phyloP scores from a whole-genome alignment of 2,797 vertebrate genomes.

The Thunnus albacares region DNA sequence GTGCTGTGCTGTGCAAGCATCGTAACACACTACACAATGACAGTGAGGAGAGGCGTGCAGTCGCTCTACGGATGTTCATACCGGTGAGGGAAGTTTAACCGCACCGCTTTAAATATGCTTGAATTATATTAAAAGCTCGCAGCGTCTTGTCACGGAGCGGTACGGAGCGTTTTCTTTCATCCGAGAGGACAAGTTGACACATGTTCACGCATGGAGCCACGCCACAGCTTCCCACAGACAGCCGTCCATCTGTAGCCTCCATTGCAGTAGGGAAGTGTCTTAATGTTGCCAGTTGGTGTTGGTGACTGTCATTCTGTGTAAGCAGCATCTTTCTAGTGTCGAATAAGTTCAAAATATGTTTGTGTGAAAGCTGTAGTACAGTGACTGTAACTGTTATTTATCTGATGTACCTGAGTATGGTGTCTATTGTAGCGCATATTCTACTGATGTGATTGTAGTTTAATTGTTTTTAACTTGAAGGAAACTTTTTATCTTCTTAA shows the following conservation, averaged over 20 bases:
- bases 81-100: not conserved
- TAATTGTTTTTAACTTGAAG: too few relatives aligned
- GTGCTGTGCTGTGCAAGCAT: not conserved
- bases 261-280: slow-evolving; percentile 40
- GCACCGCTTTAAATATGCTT: not conserved
- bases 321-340: not conserved
- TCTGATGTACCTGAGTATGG: not conserved
- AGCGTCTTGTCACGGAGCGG: not conserved
- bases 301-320: slow-evolving; percentile 10
- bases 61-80: not conserved
- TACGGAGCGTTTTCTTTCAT: not conserved
- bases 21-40: not conserved
- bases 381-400: not conserved
- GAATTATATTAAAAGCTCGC: not conserved
- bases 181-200: slow-evolving; percentile 29
- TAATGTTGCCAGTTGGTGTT: not conserved
- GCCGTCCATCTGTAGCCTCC: slow-evolving; percentile 10
- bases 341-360: not conserved
- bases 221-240: slow-evolving; percentile 51
- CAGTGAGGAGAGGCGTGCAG: not conserved
- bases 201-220: slow-evolving; percentile 42
- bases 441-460: not conserved
- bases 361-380: not conserved
- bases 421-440: not conserved
- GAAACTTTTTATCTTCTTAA: not conserved